Evolutionary conservation across 2,888 invertebrate genomes (phyloP), one percentile per base, ranked within the genome.

Genomic region (Mimas tiliae): DNA sequence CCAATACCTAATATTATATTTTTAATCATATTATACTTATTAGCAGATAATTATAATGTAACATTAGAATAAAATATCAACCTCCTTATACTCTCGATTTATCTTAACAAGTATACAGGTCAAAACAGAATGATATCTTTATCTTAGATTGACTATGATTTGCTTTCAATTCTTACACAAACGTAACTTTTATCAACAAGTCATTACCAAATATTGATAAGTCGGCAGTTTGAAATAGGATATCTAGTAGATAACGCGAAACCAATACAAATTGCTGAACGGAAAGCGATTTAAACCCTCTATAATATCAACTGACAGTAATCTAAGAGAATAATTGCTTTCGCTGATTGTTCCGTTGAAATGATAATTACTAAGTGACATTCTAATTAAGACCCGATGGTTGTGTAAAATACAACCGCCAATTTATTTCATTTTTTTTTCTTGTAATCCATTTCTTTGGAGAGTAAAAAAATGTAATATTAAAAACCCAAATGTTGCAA

Each of bases 261-360:
- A 21, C 51, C 21, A 50, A 58, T 48, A 55, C 38, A 27, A 63
- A 65, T 66, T 58, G 45, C 14, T 69, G 38, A 58, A 58, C 58
- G 16, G 19, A 58, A 58, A 58, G 19, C 58, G 38, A 38, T 58
- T 58, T 42, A 58, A 58, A 19, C 58, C 58, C 11, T 50, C 19
- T 21, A 58, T 58, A 58, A 74, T 80, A 79, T 70, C 72, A 69
- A 69, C 38, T 33, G 69, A 65, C 68, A 74, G 66, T 74, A 70
- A 76, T 77, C 75, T 76, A 71, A 66, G 68, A 74, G 69, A 72
- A 74, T 79, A 81, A 82, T 82, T 82, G 75, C 77, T 83, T 81
- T 76, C 74, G 74, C 70, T 72, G 76, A 78, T 78, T 80, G 76
- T 75, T 74, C 75, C 72, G 72, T 78, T 77, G 67, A 74, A 75